Evolutionary conservation across 1,140 invertebrate species (phyloP).

Genomic region (Heliothis subflexa): DNA sequence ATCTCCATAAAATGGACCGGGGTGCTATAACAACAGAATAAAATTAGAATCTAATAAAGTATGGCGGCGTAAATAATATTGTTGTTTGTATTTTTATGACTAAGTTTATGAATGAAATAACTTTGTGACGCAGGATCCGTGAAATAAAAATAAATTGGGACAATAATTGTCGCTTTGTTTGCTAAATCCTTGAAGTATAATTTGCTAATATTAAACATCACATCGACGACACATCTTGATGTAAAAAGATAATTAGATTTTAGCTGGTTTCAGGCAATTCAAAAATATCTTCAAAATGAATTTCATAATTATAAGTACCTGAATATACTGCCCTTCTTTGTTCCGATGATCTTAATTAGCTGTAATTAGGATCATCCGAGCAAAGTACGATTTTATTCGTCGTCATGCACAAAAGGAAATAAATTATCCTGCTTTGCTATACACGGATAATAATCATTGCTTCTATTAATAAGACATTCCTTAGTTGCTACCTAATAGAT

Average conservation of each 20-base stretch:
- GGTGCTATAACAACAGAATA: slow-evolving; percentile 3
- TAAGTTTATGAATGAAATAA: slow-evolving; percentile 22
- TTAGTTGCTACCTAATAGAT: background rate
- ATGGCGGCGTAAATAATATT: background rate
- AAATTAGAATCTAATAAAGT: slow-evolving; percentile 17
- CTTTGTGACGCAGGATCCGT: background rate
- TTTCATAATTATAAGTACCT: background rate
- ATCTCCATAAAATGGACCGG: background rate
- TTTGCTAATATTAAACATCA: slow-evolving; percentile 19
- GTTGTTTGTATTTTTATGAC: background rate
- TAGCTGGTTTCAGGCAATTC: background rate
- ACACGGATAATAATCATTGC: background rate
- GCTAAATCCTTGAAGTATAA: slow-evolving; percentile 1
- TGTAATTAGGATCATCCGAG: no score
- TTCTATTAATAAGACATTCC: background rate
- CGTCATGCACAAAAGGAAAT: no score
- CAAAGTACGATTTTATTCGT: no score
- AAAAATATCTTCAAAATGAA: no score
- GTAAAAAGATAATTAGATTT: background rate
- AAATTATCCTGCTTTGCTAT: no score
- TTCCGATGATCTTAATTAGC: no score
- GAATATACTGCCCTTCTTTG: background rate
- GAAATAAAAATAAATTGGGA: slow-evolving; percentile 15
- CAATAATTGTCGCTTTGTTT: slow-evolving; percentile 6
- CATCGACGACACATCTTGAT: background rate